Evolutionary conservation across 2,888 invertebrate species (phyloP).

Genomic region (Polyommatus iphigenia): DNA sequence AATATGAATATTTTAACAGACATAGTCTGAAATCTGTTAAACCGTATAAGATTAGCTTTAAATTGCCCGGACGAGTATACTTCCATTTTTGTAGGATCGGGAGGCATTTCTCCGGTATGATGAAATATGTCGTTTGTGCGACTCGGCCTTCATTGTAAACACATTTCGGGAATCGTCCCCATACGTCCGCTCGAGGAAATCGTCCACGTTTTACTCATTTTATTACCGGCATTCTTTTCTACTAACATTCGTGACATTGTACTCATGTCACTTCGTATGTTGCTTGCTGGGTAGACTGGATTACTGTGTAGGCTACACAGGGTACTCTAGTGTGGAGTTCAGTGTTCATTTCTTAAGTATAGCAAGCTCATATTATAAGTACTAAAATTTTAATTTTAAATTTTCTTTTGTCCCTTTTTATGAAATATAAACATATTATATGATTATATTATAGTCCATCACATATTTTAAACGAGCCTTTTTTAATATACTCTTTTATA

Average conservation of each 20-base stretch:
- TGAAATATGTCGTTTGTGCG: slow-evolving; percentile 72
- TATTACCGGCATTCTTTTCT: slow-evolving; percentile 58
- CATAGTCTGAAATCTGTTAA: not conserved
- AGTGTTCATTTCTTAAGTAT: too few relatives aligned
- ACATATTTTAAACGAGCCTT: too few relatives aligned
- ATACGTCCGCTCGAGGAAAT: slow-evolving; percentile 60
- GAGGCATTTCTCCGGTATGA: slow-evolving; percentile 68
- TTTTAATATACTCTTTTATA: too few relatives aligned
- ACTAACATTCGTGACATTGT: slow-evolving; percentile 42
- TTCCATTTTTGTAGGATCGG: slow-evolving; percentile 61
- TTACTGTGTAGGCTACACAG: too few relatives aligned
- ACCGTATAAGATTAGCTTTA: not conserved
- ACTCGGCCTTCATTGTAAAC: slow-evolving; percentile 72
- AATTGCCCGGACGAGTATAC: slow-evolving; percentile 57
- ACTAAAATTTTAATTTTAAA: too few relatives aligned
- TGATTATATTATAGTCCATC: too few relatives aligned
- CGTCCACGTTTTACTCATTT: slow-evolving; percentile 63
- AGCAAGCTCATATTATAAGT: too few relatives aligned
- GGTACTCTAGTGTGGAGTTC: too few relatives aligned
- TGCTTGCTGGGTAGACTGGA: too few relatives aligned
- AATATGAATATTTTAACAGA: not conserved
- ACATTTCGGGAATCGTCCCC: slow-evolving; percentile 73
- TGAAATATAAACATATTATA: too few relatives aligned
- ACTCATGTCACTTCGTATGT: not conserved
- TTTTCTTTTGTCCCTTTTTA: too few relatives aligned